phyloP scores from a whole-genome alignment of 2,113 vertebrate genomes.

The Oreochromis tanganicae region DNA sequence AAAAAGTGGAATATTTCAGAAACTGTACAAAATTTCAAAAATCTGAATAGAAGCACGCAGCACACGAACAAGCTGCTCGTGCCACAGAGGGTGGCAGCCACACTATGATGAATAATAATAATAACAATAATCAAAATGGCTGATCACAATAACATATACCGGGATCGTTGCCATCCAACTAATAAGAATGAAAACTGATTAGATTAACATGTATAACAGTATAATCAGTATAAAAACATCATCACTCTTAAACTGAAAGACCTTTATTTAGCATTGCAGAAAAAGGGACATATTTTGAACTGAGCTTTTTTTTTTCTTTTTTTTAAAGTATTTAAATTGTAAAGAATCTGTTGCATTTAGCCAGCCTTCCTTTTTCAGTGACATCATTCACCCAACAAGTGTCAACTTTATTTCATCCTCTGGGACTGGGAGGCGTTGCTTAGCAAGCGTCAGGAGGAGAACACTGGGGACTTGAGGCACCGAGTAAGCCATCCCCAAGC shows the following conservation, averaged over 20 bases:
- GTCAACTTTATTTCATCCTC: slow-evolving; percentile 22
- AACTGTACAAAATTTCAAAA: neutral
- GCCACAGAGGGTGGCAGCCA: neutral
- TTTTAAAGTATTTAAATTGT: neutral
- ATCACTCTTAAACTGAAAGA: neutral
- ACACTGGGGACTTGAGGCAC: slow-evolving; percentile 10
- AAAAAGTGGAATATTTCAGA: neutral
- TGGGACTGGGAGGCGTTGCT: slow-evolving; percentile 8
- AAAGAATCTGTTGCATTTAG: neutral
- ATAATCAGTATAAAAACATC: neutral
- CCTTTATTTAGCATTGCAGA: neutral
- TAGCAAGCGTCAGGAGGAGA: slow-evolving; percentile 1
- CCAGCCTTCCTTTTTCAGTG: slow-evolving; percentile 10
- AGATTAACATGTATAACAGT: neutral
- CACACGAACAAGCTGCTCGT: neutral
- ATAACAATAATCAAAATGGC: neutral
- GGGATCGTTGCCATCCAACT: neutral
- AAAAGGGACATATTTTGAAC: neutral
- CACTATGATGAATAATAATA: neutral
- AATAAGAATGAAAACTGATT: neutral
- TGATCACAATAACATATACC: neutral
- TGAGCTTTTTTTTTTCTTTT: neutral
- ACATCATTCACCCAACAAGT: slow-evolving; percentile 15
- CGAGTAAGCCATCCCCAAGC: neutral
- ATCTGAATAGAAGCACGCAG: too few relatives aligned